phyloP scores from a whole-genome alignment of 2,113 vertebrate genomes.

The Campylomormyrus numenius region DNA sequence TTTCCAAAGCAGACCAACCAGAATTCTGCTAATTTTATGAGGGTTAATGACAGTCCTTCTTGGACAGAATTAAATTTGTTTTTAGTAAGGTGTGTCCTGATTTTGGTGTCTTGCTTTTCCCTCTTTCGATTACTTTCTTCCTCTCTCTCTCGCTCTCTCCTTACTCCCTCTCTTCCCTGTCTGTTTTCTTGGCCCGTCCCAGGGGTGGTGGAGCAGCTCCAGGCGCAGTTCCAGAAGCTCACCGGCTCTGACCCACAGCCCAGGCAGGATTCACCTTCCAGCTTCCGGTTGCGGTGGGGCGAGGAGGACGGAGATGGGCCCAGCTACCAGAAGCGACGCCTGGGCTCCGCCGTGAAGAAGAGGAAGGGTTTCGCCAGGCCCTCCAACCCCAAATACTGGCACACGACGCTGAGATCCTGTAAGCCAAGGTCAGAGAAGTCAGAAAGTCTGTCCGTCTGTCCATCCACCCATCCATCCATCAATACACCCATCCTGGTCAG shows the following conservation, averaged over 20 bases:
- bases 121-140: not conserved
- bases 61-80: not conserved
- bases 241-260: constrained; percentile 30
- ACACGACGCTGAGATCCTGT: constrained; percentile 58
- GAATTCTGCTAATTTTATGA: not conserved
- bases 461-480: not conserved
- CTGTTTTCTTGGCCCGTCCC: not conserved
- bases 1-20: not conserved
- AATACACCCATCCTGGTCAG: not conserved
- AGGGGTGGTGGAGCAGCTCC: constrained; percentile 72
- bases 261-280: constrained; percentile 53
- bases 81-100: not conserved
- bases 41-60: not conserved
- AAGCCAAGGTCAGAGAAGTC: constrained; percentile 45
- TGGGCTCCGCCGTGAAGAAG: constrained; percentile 56
- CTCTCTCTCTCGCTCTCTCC: not conserved
- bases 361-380: constrained; percentile 35
- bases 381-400: constrained; percentile 71
- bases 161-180: not conserved
- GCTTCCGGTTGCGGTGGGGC: constrained; percentile 79
- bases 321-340: constrained; percentile 66
- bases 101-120: not conserved
- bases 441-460: not conserved
- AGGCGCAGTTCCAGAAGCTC: constrained; percentile 67
- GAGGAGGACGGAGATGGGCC: constrained; percentile 50